A percentile compares a stretch with the other conserved stretches of the same genome.
phyloP scores from a whole-genome alignment of 2,113 vertebrate species.

The Cyprinodon brontotheroides region DNA sequence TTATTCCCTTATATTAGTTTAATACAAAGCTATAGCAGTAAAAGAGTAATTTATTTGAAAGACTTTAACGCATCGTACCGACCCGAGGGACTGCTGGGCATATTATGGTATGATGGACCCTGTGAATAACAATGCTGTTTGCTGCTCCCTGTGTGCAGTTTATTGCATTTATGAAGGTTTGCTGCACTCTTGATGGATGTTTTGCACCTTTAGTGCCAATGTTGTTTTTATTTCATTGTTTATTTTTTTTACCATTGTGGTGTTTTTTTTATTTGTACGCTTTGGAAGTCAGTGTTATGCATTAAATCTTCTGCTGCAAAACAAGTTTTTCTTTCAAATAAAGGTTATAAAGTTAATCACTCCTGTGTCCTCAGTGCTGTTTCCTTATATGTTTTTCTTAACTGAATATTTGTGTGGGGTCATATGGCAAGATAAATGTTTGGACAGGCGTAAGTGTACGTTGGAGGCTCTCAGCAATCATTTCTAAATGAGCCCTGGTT shows the following conservation, averaged over 20 bases:
- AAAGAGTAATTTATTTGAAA: background rate
- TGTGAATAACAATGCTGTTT: background rate
- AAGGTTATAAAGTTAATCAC: background rate
- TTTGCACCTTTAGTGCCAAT: slow-evolving; percentile 45
- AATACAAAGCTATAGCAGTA: background rate
- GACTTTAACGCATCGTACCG: background rate
- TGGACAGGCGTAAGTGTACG: slow-evolving; percentile 19
- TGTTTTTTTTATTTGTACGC: too few relatives aligned
- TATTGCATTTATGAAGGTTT: slow-evolving; percentile 33
- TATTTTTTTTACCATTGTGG: background rate
- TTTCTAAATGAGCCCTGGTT: slow-evolving; percentile 23
- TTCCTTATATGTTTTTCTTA: background rate
- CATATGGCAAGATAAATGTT: slow-evolving; percentile 52
- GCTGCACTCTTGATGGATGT: slow-evolving; percentile 13
- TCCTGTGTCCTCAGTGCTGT: background rate
- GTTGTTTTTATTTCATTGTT: slow-evolving; percentile 9
- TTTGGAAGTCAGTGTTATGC: background rate
- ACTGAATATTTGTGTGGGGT: slow-evolving; percentile 4
- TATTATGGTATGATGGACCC: background rate
- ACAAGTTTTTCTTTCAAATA: background rate
- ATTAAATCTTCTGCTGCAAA: background rate
- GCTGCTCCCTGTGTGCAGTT: slow-evolving; percentile 11
- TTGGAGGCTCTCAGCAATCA: background rate
- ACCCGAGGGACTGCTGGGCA: background rate
- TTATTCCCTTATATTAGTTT: background rate